These are phyloP conservation scores for Mechanitis messenoides DNA, from an alignment of 2,888 invertebrate genomes.

Conservation along the genomic window DNA sequence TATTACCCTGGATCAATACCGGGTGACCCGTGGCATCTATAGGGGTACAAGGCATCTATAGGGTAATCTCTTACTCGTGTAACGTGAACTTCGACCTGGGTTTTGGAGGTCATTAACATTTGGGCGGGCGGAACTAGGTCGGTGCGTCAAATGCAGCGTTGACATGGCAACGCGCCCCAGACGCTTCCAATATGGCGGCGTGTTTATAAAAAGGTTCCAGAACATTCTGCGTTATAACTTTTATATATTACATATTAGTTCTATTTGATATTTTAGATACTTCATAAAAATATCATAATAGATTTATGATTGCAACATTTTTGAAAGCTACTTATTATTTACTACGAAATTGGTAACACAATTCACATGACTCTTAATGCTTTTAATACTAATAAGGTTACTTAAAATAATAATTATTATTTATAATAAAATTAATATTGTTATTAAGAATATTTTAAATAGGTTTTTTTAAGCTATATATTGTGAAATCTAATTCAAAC, in stretches of 20 bases:
- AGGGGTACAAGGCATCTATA: constrained; percentile 46
- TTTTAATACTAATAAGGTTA: too few species aligned
- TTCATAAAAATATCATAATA: too few species aligned
- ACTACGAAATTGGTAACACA: too few species aligned
- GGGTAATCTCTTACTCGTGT: constrained; percentile 66
- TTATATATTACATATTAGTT: neutral
- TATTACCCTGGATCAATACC: constrained; percentile 65
- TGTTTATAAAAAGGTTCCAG: constrained; percentile 26
- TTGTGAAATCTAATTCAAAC: too few species aligned
- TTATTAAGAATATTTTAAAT: too few species aligned
- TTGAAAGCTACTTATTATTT: too few species aligned
- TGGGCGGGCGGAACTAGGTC: constrained; percentile 67
- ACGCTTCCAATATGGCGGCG: constrained; percentile 40
- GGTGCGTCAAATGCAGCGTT: constrained; percentile 64
- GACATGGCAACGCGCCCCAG: constrained; percentile 54
- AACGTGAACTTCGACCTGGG: constrained; percentile 75
- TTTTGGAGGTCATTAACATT: constrained; percentile 78
- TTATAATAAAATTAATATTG: too few species aligned
- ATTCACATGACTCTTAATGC: too few species aligned
- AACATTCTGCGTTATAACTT: constrained; percentile 14
- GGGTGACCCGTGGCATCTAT: constrained; percentile 62
- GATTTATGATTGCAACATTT: too few species aligned
- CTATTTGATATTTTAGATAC: too few species aligned
- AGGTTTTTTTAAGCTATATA: too few species aligned
- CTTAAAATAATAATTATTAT: too few species aligned